Base-by-base conservation (phyloP, 2,797 vertebrate species). In the Graptemys geographica region DNA sequence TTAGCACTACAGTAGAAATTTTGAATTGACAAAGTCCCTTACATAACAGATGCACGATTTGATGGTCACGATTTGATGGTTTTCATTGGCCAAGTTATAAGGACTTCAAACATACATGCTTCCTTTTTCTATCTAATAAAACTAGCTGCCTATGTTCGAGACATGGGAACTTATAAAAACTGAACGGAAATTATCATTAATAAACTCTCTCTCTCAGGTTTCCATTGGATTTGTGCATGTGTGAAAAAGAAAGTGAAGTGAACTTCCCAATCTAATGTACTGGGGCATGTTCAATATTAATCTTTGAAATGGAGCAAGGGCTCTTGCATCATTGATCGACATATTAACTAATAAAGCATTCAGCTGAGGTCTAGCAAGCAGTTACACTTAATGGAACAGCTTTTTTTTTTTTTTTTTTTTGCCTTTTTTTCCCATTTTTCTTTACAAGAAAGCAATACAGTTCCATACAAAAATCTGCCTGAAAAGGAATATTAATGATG, bases 151-250 rank as follows among this genome's bases (percentile, higher is more conserved):
- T 47, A 28, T 55, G 1, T 59, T 92, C n/a, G 62, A 87, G 21
- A 56, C 0, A 8, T 28, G 5, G 2, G 6, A 47, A 62, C 37
- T 5, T 21, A 23, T 53, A 28, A 74, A 0, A 0, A 31, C 13
- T 83, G 55, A 82, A 31, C 8, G 44, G 28, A 82, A 82, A 47
- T 33, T 27, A 79, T 79, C 5, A 74, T 44, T 57, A 87, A 41
- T 0, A 89, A 31, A 85, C 19, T 21, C 6, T 44, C 27, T 37
- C 7, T 41, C 47, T 37, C 5, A n/a, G 19, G 15, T 87, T 91
- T 92, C 31, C 47, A 81, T 16, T 85, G 53, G 2, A 49, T 25
- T 78, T 87, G 56, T 83, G 10, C 5, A 12, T 27, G 6, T 81
- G 49, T 52, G 28, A 78, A 47, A 80, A 33, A 44, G 65, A 88